These are phyloP conservation scores for Molossus molossus DNA, from an alignment of 2,797 vertebrate species.

Conservation along the genomic window DNA sequence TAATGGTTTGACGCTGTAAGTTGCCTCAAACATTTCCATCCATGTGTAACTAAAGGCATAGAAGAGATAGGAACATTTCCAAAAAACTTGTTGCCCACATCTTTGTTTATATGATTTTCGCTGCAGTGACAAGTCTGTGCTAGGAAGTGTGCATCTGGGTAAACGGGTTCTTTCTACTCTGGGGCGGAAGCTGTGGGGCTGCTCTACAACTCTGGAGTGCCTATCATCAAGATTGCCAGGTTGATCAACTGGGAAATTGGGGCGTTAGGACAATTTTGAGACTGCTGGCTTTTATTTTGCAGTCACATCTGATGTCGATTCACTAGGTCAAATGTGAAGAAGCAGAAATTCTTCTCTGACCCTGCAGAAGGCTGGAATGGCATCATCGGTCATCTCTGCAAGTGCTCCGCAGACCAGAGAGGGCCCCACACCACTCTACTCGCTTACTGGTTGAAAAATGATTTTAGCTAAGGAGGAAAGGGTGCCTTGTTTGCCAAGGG, in stretches of 20 bases:
- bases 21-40: background rate
- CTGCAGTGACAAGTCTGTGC: background rate
- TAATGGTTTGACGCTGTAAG: background rate
- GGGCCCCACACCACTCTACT: background rate
- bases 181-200: background rate
- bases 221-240: background rate
- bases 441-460: constrained; percentile 22
- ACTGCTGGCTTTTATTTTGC: background rate
- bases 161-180: background rate
- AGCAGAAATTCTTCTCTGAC: constrained; percentile 27
- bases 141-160: background rate
- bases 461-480: constrained; percentile 41
- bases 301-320: background rate
- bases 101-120: constrained; percentile 19
- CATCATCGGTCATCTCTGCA: background rate
- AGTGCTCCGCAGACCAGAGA: background rate
- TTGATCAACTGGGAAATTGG: background rate
- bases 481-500: background rate
- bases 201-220: background rate
- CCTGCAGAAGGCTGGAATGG: background rate
- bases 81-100: background rate
- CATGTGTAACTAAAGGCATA: constrained; percentile 35
- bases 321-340: constrained; percentile 2
- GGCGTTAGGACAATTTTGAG: background rate
- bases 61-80: constrained; percentile 11